A percentile compares a stretch with the other conserved stretches of the same genome.
Evolutionary conservation across 2,113 vertebrate genomes (phyloP).

Genomic region (Heliornis fulica): DNA sequence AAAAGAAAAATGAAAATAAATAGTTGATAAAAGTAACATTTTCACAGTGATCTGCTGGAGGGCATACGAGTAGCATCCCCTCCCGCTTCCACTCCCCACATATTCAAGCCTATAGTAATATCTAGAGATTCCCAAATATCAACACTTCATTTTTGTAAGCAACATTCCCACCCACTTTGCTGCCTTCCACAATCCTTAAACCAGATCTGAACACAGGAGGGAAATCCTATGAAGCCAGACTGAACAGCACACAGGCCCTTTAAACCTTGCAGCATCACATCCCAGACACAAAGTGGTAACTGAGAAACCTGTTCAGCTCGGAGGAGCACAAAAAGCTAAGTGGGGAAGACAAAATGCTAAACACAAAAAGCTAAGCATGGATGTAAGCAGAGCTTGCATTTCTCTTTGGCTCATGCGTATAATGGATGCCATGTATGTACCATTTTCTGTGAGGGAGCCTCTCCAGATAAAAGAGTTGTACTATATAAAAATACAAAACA

Average conservation of each 20-base stretch:
- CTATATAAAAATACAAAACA: not conserved
- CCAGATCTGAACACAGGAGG: not conserved
- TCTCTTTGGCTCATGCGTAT: not conserved
- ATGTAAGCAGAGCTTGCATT: not conserved
- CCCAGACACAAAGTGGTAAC: not conserved
- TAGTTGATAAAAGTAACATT: not conserved
- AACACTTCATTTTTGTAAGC: not conserved
- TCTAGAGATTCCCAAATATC: not conserved
- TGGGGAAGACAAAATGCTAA: no score
- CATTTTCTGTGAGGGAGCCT: not conserved
- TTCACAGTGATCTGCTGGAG: not conserved
- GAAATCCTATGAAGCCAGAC: not conserved
- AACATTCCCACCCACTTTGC: not conserved
- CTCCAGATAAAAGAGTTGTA: not conserved
- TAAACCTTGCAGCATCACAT: fast-evolving
- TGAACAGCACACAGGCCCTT: not conserved
- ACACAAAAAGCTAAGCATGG: not conserved
- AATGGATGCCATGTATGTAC: not conserved
- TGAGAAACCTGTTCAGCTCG: not conserved
- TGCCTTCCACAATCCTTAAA: not conserved
- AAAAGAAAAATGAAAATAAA: not conserved
- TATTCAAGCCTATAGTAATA: not conserved
- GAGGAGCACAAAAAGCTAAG: not conserved
- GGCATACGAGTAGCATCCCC: not conserved
- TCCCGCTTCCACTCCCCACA: not conserved